phyloP scores from a whole-genome alignment of 30 jellyfish, hydroid and myxozoan species.

The Aurelia coerulea region DNA sequence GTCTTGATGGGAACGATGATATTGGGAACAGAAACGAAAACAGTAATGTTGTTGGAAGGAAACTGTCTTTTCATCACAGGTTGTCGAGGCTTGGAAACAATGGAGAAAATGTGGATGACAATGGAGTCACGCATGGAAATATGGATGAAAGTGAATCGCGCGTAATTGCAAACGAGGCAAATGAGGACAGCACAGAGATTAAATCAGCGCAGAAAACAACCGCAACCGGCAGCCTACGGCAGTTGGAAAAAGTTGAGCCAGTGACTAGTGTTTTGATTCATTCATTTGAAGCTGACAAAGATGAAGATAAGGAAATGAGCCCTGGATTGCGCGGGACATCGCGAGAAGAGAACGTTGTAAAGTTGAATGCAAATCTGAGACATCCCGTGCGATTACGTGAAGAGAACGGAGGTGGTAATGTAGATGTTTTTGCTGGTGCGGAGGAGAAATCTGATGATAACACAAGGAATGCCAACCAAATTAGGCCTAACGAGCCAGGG shows the following conservation, averaged over 20 bases:
- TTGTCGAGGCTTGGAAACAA: background rate
- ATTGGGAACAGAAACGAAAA: background rate
- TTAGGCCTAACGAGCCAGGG: too few species aligned
- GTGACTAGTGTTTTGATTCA: slow-evolving; percentile 51
- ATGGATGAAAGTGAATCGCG: background rate
- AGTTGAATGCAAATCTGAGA: background rate
- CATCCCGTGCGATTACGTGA: background rate
- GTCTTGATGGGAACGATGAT: slow-evolving; percentile 6
- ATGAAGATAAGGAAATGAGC: slow-evolving; percentile 5
- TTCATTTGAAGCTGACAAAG: slow-evolving; percentile 51
- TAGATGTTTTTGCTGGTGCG: slow-evolving; percentile 46
- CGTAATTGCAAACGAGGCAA: too few species aligned
- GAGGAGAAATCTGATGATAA: slow-evolving; percentile 15
- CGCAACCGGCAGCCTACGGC: slow-evolving; percentile 18
- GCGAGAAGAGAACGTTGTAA: slow-evolving; percentile 19
- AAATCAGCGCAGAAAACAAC: slow-evolving; percentile 2
- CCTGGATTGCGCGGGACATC: slow-evolving; percentile 8
- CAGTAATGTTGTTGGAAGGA: background rate
- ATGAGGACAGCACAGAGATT: too few species aligned
- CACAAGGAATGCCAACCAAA: background rate
- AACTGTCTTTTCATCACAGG: background rate
- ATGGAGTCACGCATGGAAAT: background rate
- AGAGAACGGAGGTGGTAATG: background rate
- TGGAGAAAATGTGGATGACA: background rate
- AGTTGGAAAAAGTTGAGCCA: slow-evolving; percentile 13